These are phyloP conservation scores for Sinodicranocentrus sp. DNA, from an alignment of 2,888 invertebrate species.

Conservation along the genomic window DNA sequence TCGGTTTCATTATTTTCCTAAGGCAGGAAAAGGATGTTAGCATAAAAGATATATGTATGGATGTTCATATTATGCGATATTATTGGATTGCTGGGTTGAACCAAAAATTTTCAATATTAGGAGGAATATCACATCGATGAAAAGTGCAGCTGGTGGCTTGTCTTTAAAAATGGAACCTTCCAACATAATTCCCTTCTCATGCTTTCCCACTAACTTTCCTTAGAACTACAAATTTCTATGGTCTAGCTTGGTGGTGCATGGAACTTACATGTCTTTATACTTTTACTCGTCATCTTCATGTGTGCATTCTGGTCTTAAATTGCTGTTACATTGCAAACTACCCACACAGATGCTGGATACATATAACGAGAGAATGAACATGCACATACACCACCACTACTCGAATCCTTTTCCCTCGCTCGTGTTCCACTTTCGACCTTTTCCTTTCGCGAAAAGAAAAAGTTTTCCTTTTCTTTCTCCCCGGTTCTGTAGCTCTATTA, in stretches of 20 bases:
- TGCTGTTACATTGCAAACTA: neutral
- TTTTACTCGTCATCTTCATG: too few species aligned
- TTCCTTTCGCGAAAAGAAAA: constrained; percentile 21
- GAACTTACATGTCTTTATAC: too few species aligned
- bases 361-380: neutral
- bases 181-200: neutral
- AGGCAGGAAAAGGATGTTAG: too few species aligned
- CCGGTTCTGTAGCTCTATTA: neutral
- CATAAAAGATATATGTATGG: too few species aligned
- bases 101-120: neutral
- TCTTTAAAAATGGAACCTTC: constrained; percentile 2
- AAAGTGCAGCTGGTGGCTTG: constrained; percentile 1
- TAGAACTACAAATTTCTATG: too few species aligned
- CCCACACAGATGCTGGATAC: neutral
- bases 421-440: constrained; percentile 62
- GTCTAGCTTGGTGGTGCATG: too few species aligned
- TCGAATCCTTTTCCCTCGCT: neutral
- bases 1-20: too few species aligned
- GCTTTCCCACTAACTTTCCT: too few species aligned
- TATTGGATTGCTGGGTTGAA: constrained; percentile 2
- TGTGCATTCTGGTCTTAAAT: neutral
- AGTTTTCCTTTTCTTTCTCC: neutral
- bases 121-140: constrained; percentile 10
- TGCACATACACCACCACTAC: neutral
- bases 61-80: neutral